Evolutionary conservation across 2,113 vertebrate genomes (phyloP).

Genomic region (Neolamprologus variostigma): DNA sequence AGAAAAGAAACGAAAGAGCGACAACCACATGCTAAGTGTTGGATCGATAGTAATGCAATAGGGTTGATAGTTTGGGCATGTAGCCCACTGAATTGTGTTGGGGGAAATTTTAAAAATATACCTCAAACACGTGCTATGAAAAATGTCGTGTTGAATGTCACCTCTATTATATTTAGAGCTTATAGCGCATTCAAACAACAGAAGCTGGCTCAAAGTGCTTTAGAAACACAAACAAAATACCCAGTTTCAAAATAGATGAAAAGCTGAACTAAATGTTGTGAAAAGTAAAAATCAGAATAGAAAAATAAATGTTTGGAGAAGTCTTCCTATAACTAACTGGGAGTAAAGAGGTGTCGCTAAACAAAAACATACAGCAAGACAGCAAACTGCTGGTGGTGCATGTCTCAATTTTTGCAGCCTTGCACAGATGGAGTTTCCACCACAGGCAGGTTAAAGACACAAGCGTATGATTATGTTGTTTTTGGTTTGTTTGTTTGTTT

Average conservation of each 20-base stretch:
- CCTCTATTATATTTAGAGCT: background rate
- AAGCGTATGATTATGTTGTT: rapidly evolving
- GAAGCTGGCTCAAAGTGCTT: background rate
- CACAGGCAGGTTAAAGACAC: background rate
- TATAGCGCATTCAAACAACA: background rate
- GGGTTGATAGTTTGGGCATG: background rate
- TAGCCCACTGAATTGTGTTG: background rate
- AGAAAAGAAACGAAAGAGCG: rapidly evolving
- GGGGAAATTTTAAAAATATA: background rate
- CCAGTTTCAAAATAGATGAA: background rate
- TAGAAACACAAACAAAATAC: background rate
- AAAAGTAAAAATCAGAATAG: rapidly evolving
- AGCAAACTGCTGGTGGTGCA: background rate
- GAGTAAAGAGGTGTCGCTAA: background rate
- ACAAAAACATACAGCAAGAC: background rate
- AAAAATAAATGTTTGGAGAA: background rate
- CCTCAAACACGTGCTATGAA: background rate
- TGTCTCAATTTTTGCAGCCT: background rate
- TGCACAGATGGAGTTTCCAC: background rate
- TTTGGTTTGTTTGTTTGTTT: rapidly evolving
- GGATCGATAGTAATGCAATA: background rate
- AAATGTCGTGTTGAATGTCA: background rate
- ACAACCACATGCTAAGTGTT: background rate
- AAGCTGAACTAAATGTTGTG: background rate
- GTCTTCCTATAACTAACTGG: background rate